Evolutionary conservation across 2,113 vertebrate genomes (phyloP).

Genomic region (Microtus montanus): DNA sequence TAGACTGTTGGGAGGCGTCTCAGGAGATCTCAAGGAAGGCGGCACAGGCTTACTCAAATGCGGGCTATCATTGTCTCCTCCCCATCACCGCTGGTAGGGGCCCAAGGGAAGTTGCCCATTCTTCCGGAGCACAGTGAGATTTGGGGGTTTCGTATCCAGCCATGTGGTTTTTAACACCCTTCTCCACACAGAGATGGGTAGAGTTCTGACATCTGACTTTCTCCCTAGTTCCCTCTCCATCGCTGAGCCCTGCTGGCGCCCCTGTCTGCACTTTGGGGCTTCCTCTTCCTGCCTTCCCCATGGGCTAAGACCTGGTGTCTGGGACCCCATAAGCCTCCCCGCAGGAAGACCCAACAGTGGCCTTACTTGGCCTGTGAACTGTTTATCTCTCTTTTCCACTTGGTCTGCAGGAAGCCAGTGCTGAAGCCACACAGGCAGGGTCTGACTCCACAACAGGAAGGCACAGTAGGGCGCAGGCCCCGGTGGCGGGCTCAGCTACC

Average conservation of each 20-base stretch:
- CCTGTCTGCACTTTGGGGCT: neutral
- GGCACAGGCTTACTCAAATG: neutral
- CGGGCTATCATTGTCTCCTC: neutral
- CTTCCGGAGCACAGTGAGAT: neutral
- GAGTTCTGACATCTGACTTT: neutral
- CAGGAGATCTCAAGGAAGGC: neutral
- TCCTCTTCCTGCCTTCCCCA: slow-evolving; percentile 45
- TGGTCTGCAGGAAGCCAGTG: slow-evolving; percentile 57
- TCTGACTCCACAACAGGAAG: slow-evolving; percentile 56
- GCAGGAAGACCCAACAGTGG: neutral
- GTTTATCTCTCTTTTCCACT: slow-evolving; percentile 67
- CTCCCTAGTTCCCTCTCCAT: neutral
- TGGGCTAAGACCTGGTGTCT: neutral
- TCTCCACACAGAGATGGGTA: neutral
- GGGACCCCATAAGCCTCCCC: neutral
- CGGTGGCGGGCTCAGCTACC: neutral
- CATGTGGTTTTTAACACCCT: neutral
- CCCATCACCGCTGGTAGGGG: neutral
- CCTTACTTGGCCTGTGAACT: neutral
- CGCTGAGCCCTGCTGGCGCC: neutral
- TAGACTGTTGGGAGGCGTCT: neutral
- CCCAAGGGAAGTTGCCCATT: neutral
- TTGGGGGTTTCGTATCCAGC: neutral
- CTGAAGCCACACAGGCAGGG: neutral
- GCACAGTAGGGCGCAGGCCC: neutral